A percentile compares a stretch with the other conserved stretches of the same genome.
These are phyloP conservation scores for Halichoerus grypus DNA, from an alignment of 2,113 vertebrate genomes.

Conservation along the genomic window DNA sequence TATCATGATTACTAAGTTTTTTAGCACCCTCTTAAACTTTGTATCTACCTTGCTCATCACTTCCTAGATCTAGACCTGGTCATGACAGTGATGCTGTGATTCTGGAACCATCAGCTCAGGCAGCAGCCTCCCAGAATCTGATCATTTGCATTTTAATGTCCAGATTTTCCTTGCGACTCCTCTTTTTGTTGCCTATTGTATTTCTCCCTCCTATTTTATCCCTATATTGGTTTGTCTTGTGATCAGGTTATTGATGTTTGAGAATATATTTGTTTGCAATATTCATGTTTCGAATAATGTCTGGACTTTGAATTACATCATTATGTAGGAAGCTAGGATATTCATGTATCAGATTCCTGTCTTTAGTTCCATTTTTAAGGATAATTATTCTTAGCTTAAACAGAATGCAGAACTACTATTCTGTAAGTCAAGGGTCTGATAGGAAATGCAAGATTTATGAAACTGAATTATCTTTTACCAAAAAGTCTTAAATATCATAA, in stretches of 20 bases:
- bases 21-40: not conserved
- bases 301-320: not conserved
- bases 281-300: not conserved
- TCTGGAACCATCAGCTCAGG: not conserved
- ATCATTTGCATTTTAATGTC: not conserved
- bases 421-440: not conserved
- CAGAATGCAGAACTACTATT: not conserved
- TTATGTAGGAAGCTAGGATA: not conserved
- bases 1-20: not conserved
- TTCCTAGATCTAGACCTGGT: not conserved
- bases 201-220: not conserved
- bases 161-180: not conserved
- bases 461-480: not conserved
- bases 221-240: not conserved
- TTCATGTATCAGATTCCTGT: not conserved
- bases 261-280: conserved; percentile 18
- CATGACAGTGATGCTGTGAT: not conserved
- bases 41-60: not conserved
- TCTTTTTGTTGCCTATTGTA: not conserved
- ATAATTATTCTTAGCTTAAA: conserved; percentile 35
- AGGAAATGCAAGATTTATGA: not conserved
- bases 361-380: conserved; percentile 9
- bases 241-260: not conserved
- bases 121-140: not conserved
- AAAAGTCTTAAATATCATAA: conserved; percentile 44